A percentile compares a stretch with the other conserved stretches of the same genome.
phyloP scores from a whole-genome alignment of 1,140 invertebrate genomes.

The Hyphantria cunea region DNA sequence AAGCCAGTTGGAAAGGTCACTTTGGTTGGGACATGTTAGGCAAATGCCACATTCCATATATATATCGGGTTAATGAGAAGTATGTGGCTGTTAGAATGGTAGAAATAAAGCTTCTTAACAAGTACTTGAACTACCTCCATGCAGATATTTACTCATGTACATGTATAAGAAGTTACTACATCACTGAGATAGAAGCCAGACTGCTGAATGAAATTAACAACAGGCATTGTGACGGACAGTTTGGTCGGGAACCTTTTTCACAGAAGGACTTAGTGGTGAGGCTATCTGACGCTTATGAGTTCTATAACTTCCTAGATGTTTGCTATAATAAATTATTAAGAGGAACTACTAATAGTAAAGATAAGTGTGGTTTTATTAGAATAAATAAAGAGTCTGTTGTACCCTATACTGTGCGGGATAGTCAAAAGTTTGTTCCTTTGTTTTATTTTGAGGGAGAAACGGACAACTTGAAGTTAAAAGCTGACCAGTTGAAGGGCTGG shows the following conservation, averaged over 20 bases:
- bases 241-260: slow-evolving; percentile 94
- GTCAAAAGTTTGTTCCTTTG: slow-evolving; percentile 94
- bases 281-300: slow-evolving; percentile 92
- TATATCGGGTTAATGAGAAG: slow-evolving; percentile 91
- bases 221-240: slow-evolving; percentile 95
- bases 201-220: slow-evolving; percentile 96
- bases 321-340: slow-evolving; percentile 92
- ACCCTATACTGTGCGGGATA: slow-evolving; percentile 93
- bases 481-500: slow-evolving; percentile 93
- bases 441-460: slow-evolving; percentile 97
- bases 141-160: slow-evolving; percentile 93
- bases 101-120: slow-evolving; percentile 93
- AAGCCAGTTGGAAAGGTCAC: slow-evolving; percentile 90
- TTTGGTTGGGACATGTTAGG: slow-evolving; percentile 95
- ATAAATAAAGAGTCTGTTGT: slow-evolving; percentile 97
- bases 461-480: slow-evolving; percentile 92
- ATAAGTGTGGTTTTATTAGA: slow-evolving; percentile 95
- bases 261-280: slow-evolving; percentile 94
- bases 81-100: slow-evolving; percentile 96
- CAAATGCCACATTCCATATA: slow-evolving; percentile 93
- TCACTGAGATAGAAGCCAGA: slow-evolving; percentile 94
- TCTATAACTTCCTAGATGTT: slow-evolving; percentile 94
- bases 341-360: slow-evolving; percentile 85
- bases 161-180: slow-evolving; percentile 95
- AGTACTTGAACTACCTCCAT: slow-evolving; percentile 91